Conservation (phyloP, 2,797 vertebrate genomes). For the Limnodromus scolopaceus region DNA sequence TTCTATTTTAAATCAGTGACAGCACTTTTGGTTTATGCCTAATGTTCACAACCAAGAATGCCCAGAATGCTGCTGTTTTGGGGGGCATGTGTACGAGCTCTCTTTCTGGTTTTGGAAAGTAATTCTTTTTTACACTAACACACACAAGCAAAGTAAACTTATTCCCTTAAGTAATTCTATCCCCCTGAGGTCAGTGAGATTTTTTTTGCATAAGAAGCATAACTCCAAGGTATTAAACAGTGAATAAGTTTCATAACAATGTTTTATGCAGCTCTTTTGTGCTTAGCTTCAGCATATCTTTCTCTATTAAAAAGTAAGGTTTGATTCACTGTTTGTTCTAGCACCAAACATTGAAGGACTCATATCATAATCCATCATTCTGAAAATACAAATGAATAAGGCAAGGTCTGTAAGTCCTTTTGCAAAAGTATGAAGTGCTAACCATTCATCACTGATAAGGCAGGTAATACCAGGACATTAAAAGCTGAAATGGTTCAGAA, state of each 20-base stretch:
- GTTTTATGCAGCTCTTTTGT: not conserved
- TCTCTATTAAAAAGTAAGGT: not conserved
- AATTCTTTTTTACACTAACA: not conserved
- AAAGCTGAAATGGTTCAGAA: constrained; percentile 31
- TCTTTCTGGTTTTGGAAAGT: not conserved
- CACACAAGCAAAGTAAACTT: not conserved
- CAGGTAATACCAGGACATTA: not conserved
- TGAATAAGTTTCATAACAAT: not conserved
- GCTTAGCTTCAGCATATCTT: not conserved
- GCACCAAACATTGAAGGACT: not conserved
- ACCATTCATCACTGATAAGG: constrained; percentile 36
- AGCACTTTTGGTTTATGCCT: not conserved
- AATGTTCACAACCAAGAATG: not conserved
- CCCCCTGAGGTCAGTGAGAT: not conserved
- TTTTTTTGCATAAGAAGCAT: not conserved
- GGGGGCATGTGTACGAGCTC: not conserved
- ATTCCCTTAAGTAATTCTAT: not conserved
- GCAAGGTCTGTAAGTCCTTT: not conserved
- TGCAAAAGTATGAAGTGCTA: constrained; percentile 7
- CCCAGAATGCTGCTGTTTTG: not conserved
- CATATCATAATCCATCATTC: constrained; percentile 18
- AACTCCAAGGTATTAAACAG: not conserved
- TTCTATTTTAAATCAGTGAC: not conserved
- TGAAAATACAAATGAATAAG: constrained; percentile 19
- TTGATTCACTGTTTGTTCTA: constrained; percentile 13